Evolutionary conservation across 2,113 vertebrate species (phyloP).

Genomic region (Pontoporia blainvillei): DNA sequence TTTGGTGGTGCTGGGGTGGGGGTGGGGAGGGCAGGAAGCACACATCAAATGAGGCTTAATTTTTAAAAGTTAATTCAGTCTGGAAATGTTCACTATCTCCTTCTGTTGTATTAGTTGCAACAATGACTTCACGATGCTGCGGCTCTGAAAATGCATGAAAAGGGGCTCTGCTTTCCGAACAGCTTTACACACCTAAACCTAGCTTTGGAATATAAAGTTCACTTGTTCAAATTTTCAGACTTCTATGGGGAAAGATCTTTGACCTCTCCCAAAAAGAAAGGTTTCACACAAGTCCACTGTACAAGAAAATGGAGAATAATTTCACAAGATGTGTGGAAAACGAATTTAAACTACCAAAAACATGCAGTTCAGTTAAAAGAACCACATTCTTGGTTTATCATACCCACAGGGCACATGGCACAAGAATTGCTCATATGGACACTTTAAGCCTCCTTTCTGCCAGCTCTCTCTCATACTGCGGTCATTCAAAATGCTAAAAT

Average conservation of each 20-base stretch:
- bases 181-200: neutral
- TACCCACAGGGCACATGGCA: neutral
- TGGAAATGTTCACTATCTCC: neutral
- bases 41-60: neutral
- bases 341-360: neutral
- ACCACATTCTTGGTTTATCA: neutral
- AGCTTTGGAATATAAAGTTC: neutral
- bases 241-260: neutral
- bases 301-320: neutral
- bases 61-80: neutral
- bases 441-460: neutral
- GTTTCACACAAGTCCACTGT: neutral
- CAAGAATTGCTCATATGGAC: neutral
- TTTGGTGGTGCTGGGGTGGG: neutral
- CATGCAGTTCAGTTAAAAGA: neutral
- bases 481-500: neutral
- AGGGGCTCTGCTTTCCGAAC: neutral
- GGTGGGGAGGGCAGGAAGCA: neutral
- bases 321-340: neutral
- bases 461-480: neutral
- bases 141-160: neutral
- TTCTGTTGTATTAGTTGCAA: neutral
- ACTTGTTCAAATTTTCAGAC: neutral
- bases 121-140: neutral
- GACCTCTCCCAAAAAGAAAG: neutral